Evolutionary conservation across 2,888 invertebrate species (phyloP).

Genomic region (Troides oblongomaculatus): DNA sequence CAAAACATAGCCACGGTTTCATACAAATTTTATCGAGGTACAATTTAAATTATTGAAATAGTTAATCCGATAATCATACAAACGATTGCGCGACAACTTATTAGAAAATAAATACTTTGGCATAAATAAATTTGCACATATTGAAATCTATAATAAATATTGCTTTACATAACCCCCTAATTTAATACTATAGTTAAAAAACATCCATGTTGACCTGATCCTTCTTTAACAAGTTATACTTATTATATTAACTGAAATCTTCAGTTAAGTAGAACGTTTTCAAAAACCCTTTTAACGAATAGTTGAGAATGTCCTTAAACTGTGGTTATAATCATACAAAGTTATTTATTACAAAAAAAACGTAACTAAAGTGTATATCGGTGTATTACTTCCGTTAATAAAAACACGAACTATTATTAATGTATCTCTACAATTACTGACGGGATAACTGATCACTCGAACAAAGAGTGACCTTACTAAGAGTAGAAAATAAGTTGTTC

Average conservation of each 20-base stretch:
- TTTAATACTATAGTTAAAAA: no score
- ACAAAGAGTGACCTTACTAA: neutral
- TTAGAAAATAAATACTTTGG: neutral
- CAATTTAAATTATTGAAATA: neutral
- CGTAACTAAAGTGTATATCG: no score
- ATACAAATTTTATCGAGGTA: neutral
- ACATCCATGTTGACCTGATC: no score
- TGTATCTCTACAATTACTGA: neutral
- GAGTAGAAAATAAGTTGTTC: neutral
- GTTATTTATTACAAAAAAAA: no score
- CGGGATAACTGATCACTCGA: neutral
- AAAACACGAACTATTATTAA: neutral
- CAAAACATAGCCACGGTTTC: constrained; percentile 2
- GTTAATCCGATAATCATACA: neutral
- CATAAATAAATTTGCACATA: no score
- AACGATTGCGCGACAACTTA: neutral
- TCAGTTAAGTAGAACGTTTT: no score
- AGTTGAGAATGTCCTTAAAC: no score
- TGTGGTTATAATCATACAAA: no score
- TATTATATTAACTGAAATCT: no score
- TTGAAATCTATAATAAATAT: neutral
- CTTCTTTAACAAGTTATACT: no score
- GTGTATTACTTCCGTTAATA: neutral
- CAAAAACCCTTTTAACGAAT: no score
- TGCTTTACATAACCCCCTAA: no score